Percentiles rank a stretch among this genome's conserved stretches.
phyloP scores from a whole-genome alignment of 1,140 invertebrate genomes.

The Zaprionus davidi region DNA sequence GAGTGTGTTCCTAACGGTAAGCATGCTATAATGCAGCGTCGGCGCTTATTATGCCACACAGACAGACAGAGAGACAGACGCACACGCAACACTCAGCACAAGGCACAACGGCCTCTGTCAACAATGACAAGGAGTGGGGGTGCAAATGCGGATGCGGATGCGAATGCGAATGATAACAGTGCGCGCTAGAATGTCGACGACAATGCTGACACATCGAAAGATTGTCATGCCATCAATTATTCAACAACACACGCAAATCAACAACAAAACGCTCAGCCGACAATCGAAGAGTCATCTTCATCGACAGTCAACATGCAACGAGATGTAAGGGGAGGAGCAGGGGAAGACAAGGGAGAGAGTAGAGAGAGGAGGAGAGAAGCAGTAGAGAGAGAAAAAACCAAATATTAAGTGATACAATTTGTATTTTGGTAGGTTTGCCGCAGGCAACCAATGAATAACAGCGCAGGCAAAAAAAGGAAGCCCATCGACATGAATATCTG shows the following conservation, averaged over 20 bases:
- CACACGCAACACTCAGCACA: neutral
- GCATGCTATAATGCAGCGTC: slow-evolving; percentile 60
- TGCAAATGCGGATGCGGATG: slow-evolving; percentile 18
- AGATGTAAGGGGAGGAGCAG: neutral
- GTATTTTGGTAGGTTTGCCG: slow-evolving; percentile 63
- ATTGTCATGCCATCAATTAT: slow-evolving; percentile 81
- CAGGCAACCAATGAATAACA: slow-evolving; percentile 68
- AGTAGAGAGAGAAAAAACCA: slow-evolving; percentile 25
- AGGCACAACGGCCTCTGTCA: slow-evolving; percentile 50
- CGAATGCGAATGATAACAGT: slow-evolving; percentile 60
- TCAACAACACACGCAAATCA: slow-evolving; percentile 49
- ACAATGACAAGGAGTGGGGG: slow-evolving; percentile 44
- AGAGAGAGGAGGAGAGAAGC: neutral
- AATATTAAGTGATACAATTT: slow-evolving; percentile 76
- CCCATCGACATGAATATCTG: slow-evolving; percentile 75
- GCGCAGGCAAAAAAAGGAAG: slow-evolving; percentile 16
- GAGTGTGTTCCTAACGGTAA: slow-evolving; percentile 15
- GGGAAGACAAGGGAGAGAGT: no score
- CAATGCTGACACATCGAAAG: slow-evolving; percentile 80
- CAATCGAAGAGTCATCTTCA: slow-evolving; percentile 52
- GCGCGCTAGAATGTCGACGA: slow-evolving; percentile 53
- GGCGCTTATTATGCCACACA: slow-evolving; percentile 70
- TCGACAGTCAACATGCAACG: slow-evolving; percentile 6
- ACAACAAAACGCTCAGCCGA: slow-evolving; percentile 43
- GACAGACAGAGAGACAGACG: slow-evolving; percentile 34